These are phyloP conservation scores for Drosophila macrothrix DNA, from an alignment of 2,888 invertebrate species.

Conservation along the genomic window DNA sequence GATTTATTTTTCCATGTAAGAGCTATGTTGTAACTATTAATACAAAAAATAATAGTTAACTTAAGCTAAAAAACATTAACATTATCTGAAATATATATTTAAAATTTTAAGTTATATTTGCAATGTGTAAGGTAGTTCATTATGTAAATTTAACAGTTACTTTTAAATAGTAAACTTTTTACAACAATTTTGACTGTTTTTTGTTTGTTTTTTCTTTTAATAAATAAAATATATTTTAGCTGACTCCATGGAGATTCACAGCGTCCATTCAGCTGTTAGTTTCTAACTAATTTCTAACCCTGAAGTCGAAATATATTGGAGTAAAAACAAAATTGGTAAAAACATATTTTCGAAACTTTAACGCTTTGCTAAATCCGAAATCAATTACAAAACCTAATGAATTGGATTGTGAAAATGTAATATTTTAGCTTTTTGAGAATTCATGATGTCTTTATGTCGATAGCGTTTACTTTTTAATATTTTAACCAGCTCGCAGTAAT, in stretches of 20 bases:
- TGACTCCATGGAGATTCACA: background rate
- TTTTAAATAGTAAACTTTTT: background rate
- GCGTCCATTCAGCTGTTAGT: background rate
- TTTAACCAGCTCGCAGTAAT: too few species aligned
- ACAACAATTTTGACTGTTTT: accelerated
- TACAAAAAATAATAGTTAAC: background rate
- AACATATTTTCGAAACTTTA: background rate
- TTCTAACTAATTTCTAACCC: too few species aligned
- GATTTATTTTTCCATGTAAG: background rate
- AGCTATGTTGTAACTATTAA: background rate
- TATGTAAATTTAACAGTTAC: background rate
- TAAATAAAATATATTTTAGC: background rate
- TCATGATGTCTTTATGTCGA: too few species aligned
- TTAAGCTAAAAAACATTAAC: background rate
- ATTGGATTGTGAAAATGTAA: too few species aligned
- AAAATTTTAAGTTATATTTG: background rate
- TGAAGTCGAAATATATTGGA: background rate
- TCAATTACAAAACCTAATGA: too few species aligned
- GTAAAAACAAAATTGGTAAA: too few species aligned
- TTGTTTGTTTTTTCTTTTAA: background rate
- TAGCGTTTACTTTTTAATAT: too few species aligned
- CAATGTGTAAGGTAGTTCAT: background rate
- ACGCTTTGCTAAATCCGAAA: too few species aligned
- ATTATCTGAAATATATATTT: background rate
- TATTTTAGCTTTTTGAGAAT: too few species aligned